Evolutionary conservation across 2,113 vertebrate species (phyloP), one percentile per base, ranked within the genome.

Genomic region (Rousettus leschenaultii): DNA sequence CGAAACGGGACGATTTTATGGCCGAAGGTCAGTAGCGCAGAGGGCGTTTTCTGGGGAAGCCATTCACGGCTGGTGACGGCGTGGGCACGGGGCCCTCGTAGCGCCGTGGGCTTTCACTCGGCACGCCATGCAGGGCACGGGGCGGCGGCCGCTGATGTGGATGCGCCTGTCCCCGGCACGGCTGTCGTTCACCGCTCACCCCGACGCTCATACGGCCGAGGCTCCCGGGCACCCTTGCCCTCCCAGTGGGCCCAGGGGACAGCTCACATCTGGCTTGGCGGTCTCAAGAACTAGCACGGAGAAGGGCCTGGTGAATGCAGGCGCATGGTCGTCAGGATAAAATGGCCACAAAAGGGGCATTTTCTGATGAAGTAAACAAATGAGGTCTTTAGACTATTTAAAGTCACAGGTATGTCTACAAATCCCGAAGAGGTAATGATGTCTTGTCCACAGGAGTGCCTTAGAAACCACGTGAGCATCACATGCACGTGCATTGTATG

Each of bases 301-400:
- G 18, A 80, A 80, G 7, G 19, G 0, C 0, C 0, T 0, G 26
- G 35, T 9, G 19, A 57, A 30, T 13, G 12, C 80, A 59, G 30
- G 9, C 14, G 26, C 2, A 35, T 24, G 19, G 19, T 78, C 45
- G 35, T 18, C 19, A 2, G 15, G 0, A 1, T 5, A 51, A 70
- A 80, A 80, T 16, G 45, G 5, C 14, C 45, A 14, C 5, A 51
- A 83, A 82, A 55, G 13, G 15, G 26, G 38, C 16, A 22, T 53
- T 68, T 85, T 74, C 21, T 51, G 90, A 53, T 48, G 48, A 73
- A 95, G 66, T 63, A 80, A 90, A 55, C 15, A 65, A 28, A 35
- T 11, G 61, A 88, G 11, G 12, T 40, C 11, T 66, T 66, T 28
- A 91, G 48, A 48, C 16, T 4, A 65, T n/a, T 82, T 70, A 26